Percentiles rank a stretch among this genome's conserved stretches.
These are phyloP conservation scores for Leiothrix lutea DNA, from an alignment of 2,113 vertebrate species.

Conservation along the genomic window DNA sequence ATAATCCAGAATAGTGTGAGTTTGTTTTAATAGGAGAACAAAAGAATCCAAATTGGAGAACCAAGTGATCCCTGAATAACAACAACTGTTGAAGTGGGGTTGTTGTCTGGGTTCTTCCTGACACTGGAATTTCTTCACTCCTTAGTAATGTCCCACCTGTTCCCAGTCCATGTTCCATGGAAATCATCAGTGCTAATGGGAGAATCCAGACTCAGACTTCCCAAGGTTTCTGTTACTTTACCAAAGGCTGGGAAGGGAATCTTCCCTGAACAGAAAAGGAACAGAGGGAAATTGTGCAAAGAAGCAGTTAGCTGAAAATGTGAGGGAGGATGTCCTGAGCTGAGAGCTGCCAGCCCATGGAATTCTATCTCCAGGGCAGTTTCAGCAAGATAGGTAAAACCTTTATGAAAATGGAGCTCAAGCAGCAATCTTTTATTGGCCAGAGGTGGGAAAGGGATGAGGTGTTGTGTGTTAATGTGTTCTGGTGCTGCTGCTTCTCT, in stretches of 20 bases:
- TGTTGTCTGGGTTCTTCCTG: background rate
- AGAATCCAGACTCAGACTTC: background rate
- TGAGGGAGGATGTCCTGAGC: background rate
- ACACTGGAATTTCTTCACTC: background rate
- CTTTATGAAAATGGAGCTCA: background rate
- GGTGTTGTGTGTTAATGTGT: background rate
- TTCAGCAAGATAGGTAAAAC: background rate
- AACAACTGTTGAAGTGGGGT: background rate
- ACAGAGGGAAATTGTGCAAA: background rate
- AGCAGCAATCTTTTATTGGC: background rate
- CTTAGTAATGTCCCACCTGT: background rate
- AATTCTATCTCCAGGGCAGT: background rate
- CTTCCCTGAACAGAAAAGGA: background rate
- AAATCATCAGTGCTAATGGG: accelerated
- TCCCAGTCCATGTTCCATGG: accelerated
- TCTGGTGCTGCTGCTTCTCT: background rate
- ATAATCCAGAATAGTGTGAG: background rate
- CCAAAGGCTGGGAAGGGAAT: background rate
- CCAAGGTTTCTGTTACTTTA: background rate
- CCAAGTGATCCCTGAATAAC: background rate
- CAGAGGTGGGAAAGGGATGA: background rate
- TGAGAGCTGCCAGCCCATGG: background rate
- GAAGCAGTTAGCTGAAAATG: background rate
- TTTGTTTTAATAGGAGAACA: constrained; percentile 1
- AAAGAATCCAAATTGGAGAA: background rate